Percentiles rank a stretch among this genome's conserved stretches.
Conservation (phyloP, 2,113 vertebrate species). For the Oncorhynchus tshawytscha region DNA sequence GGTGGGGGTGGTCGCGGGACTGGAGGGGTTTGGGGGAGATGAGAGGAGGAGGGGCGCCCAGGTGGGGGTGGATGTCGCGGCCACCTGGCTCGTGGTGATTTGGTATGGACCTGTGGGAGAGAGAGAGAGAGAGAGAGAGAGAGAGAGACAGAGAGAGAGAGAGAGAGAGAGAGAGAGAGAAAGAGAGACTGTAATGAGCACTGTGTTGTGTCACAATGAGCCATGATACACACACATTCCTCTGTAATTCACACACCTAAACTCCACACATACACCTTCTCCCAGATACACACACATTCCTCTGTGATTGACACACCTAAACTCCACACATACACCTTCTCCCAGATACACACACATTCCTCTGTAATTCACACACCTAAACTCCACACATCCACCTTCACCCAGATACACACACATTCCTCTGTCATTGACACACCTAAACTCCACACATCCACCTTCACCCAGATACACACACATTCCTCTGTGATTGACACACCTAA, state of each 20-base stretch:
- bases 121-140: conserved; percentile 22
- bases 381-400: background rate
- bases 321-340: background rate
- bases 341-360: background rate
- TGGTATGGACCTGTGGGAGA: conserved; percentile 71
- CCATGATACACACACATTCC: background rate
- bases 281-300: conserved; percentile 1
- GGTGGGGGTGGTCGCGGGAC: conserved; percentile 77
- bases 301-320: background rate
- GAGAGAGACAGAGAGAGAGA: background rate
- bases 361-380: background rate
- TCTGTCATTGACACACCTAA: background rate
- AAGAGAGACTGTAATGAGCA: conserved; percentile 8
- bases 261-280: background rate
- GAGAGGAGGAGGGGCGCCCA: conserved; percentile 91
- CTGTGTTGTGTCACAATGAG: too few species aligned
- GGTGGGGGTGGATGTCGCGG: conserved; percentile 83
- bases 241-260: background rate
- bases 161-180: conserved; percentile 20
- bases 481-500: background rate
- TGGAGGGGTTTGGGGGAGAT: conserved; percentile 92
- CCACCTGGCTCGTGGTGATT: conserved; percentile 81
- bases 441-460: background rate
- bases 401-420: background rate
- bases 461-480: background rate